A percentile compares a stretch with the other conserved stretches of the same genome.
These are phyloP conservation scores for Epinotia nisella DNA, from an alignment of 2,888 invertebrate genomes.

Conservation along the genomic window DNA sequence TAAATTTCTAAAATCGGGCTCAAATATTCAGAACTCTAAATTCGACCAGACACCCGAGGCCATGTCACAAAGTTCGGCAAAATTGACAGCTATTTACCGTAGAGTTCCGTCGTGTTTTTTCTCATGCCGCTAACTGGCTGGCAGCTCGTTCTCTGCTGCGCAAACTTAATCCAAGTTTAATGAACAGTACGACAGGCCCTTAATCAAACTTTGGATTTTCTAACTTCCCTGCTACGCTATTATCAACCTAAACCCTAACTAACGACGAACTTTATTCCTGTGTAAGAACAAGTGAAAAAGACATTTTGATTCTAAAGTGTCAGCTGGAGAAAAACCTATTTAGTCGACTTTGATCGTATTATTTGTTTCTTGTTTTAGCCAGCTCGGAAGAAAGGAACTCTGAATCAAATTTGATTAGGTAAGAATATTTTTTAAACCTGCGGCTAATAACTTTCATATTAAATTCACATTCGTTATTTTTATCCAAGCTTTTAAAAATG, in stretches of 20 bases:
- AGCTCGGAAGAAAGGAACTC: slow-evolving; percentile 55
- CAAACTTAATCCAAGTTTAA: slow-evolving; percentile 86
- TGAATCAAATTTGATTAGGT: slow-evolving; percentile 48
- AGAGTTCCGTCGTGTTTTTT: slow-evolving; percentile 63
- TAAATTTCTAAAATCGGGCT: background rate
- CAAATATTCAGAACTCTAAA: background rate
- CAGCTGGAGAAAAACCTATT: slow-evolving; percentile 79
- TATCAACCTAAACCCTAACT: slow-evolving; percentile 53
- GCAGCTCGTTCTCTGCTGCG: slow-evolving; percentile 83
- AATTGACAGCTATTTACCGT: slow-evolving; percentile 44
- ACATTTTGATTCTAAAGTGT: slow-evolving; percentile 51
- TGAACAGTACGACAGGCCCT: slow-evolving; percentile 85
- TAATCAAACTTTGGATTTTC: slow-evolving; percentile 84
- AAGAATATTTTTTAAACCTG: slow-evolving; percentile 3
- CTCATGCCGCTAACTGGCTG: slow-evolving; percentile 81
- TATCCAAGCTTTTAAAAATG: background rate
- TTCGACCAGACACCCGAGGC: background rate
- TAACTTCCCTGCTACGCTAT: slow-evolving; percentile 55
- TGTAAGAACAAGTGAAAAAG: slow-evolving; percentile 46
- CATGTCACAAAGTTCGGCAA: slow-evolving; percentile 27
- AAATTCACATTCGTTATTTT: background rate
- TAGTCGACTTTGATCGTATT: slow-evolving; percentile 80
- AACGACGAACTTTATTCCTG: slow-evolving; percentile 51
- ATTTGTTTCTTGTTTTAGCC: slow-evolving; percentile 79
- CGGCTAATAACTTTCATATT: background rate